Conservation (phyloP, 2,113 vertebrate genomes). For the Coturnix japonica region DNA sequence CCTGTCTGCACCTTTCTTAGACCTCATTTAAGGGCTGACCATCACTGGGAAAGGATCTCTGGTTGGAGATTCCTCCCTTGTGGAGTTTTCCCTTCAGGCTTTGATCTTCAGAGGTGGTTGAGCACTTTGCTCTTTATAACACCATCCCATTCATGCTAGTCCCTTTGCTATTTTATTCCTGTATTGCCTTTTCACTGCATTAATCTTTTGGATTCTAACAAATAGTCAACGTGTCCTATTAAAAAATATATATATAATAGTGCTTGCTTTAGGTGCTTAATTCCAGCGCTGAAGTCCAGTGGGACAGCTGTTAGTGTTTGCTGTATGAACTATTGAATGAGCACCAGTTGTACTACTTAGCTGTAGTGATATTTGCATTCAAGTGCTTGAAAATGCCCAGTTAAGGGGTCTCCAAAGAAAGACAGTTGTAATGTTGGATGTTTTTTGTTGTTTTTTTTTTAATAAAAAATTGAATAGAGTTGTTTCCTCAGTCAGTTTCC, state of each 20-base stretch:
- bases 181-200: too few species aligned
- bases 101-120: too few species aligned
- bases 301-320: neutral
- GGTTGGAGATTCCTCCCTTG: too few species aligned
- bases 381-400: neutral
- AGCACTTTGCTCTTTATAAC: too few species aligned
- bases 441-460: neutral
- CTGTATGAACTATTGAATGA: rapidly evolving
- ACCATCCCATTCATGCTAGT: too few species aligned
- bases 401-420: neutral
- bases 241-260: too few species aligned
- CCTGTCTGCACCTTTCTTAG: too few species aligned
- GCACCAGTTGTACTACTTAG: neutral
- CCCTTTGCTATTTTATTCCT: too few species aligned
- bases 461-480: neutral
- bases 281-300: neutral
- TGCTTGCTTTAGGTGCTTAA: neutral
- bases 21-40: too few species aligned
- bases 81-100: too few species aligned
- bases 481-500: neutral
- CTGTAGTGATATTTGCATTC: neutral
- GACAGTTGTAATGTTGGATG: neutral
- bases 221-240: neutral
- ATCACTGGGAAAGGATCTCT: too few species aligned
- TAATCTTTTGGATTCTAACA: too few species aligned